Percentiles rank a stretch among this genome's conserved stretches.
phyloP scores from a whole-genome alignment of 1,140 invertebrate genomes.

The Phocides pigmalion region DNA sequence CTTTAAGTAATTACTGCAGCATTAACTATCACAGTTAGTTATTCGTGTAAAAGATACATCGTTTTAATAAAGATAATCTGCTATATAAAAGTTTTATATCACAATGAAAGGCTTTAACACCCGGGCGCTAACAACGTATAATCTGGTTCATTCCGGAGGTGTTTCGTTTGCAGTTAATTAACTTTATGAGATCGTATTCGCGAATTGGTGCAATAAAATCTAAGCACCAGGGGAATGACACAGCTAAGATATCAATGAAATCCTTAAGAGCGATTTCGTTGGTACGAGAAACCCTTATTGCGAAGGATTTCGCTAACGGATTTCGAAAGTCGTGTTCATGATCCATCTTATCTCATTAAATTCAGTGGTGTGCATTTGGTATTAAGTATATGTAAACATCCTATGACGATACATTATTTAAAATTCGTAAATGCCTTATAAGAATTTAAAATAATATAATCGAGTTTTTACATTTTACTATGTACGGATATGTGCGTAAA shows the following conservation, averaged over 20 bases:
- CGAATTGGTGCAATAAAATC: conserved; percentile 61
- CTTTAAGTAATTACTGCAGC: not conserved
- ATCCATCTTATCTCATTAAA: no score
- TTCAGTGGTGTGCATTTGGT: no score
- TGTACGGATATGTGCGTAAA: no score
- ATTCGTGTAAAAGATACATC: not conserved
- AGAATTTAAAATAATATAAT: no score
- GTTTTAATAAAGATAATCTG: not conserved
- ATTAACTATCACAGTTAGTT: not conserved
- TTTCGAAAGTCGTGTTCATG: no score
- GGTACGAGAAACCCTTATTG: not conserved
- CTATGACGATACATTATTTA: no score
- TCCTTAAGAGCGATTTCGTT: conserved; percentile 3
- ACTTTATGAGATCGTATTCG: conserved; percentile 59
- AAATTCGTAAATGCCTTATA: no score
- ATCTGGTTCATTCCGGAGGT: conserved; percentile 55
- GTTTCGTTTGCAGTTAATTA: conserved; percentile 69
- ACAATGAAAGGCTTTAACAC: conserved; percentile 46
- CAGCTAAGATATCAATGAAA: conserved; percentile 30
- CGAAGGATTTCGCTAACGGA: no score
- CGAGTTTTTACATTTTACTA: no score
- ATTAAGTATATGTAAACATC: no score
- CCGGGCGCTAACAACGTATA: conserved; percentile 45
- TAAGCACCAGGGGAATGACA: conserved; percentile 37
- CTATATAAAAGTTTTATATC: conserved; percentile 44